Base-by-base conservation (phyloP, 2,888 invertebrate species). In the Monoplex corrugatus region DNA sequence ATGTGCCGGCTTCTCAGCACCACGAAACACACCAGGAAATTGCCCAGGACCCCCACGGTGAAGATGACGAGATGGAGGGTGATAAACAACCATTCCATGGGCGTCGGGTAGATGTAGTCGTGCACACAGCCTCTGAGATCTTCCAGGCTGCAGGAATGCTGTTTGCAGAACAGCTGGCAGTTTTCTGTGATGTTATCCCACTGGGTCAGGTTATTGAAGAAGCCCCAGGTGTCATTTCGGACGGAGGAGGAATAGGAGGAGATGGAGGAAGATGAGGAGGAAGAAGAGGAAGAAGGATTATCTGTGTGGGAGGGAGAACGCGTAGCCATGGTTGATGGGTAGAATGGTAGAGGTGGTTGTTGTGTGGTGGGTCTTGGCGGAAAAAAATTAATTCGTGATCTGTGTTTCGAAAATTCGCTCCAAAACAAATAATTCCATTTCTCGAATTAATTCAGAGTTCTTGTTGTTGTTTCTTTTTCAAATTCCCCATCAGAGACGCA, bases 1-100 rank as follows among this genome's bases (percentile, higher is more conserved):
- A 99, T 98, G 1, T 97, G 97, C 92, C 97, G 98, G 94, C 98
- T 98, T 89, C 98, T 97, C 94, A 98, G 98, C 45, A 99, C 98
- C 0, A 98, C 98, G 88, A 98, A 97, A 94, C 98, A 98, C 63
- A 99, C 99, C 85, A 99, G 96, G 0, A 97, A 97, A 95, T 99
- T 99, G 0, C 99, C 99, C 45, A 98, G 97, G 68, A 98, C 96
- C 0, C 98, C 98, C 89, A 98, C 97, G 23, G 97, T 95, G 94
- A 98, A 98, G 0, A 98, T 98, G 44, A 98, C 95, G 0, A 97
- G 96, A 95, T 98, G 98, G 45, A 98, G 97, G 1, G 97, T 97
- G 89, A 98, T 98, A 72, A 98, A 96, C 8, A 98, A 96, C 98
- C 98, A 98, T 94, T 98, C 98, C 95, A 97, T 97, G 13, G 95